Conservation (phyloP, 2,888 invertebrate species). For the Stegana nigrithorax region DNA sequence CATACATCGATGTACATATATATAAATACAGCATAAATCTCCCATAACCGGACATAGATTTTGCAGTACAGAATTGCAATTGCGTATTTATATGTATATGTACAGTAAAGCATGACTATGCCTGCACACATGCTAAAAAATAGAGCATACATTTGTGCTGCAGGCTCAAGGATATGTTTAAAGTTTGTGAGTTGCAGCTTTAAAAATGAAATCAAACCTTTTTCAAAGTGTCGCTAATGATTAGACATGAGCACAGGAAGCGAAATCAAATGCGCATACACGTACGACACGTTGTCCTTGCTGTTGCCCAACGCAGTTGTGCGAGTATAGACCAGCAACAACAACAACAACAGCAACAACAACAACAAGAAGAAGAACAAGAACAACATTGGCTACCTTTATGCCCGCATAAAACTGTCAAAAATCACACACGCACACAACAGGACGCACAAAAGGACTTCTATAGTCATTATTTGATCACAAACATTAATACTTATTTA, state of each 20-base stretch:
- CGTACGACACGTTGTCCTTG: no score
- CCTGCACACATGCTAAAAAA: no score
- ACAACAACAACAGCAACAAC: neutral
- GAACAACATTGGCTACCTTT: constrained; percentile 28
- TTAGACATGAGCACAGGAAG: no score
- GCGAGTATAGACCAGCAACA: neutral
- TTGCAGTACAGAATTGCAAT: neutral
- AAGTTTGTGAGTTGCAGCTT: no score
- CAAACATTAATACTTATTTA: no score
- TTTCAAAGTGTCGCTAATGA: no score
- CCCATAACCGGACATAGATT: neutral
- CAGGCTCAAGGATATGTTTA: no score
- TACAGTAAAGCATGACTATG: no score
- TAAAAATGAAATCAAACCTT: no score
- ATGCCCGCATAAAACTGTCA: constrained; percentile 60
- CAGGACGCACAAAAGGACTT: constrained; percentile 39
- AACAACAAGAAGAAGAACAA: neutral
- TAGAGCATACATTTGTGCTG: no score
- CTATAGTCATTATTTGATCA: constrained; percentile 57
- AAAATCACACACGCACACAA: constrained; percentile 49
- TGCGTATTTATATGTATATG: neutral
- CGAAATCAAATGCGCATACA: no score
- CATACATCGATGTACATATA: no score
- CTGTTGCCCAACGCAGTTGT: neutral
- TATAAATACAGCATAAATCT: neutral